These are phyloP conservation scores for Mesocentrotus franciscanus DNA, from an alignment of 53 echinoderm and acorn worm species.

Conservation along the genomic window DNA sequence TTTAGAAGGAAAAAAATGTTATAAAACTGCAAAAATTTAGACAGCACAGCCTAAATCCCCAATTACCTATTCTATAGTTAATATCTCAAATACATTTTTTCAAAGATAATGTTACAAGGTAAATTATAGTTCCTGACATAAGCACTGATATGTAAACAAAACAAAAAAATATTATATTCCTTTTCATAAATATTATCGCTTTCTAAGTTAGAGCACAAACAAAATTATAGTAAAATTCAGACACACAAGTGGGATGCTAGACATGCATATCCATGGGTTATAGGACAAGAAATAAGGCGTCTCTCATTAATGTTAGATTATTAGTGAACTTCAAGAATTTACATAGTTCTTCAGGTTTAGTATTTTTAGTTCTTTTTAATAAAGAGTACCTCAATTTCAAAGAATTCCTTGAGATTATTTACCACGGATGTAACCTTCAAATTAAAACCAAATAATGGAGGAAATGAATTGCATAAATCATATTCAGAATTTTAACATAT, in stretches of 20 bases:
- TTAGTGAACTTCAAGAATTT: not conserved
- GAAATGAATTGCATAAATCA: not conserved
- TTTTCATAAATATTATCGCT: no score
- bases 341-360: not conserved
- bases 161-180: no score
- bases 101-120: not conserved
- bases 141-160: no score
- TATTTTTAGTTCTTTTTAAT: not conserved
- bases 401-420: slow-evolving; percentile 60
- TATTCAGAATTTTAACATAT: no score
- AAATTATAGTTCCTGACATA: no score
- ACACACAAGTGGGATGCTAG: no score
- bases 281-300: no score
- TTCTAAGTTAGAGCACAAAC: no score
- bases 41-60: not conserved
- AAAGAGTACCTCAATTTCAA: slow-evolving; percentile 60
- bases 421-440: slow-evolving; percentile 23
- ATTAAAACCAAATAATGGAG: not conserved
- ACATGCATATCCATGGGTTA: no score
- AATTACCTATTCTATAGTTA: not conserved
- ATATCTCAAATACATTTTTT: not conserved
- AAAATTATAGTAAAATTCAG: no score
- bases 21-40: not conserved
- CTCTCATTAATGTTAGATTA: not conserved
- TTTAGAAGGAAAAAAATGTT: not conserved